Conservation (phyloP, 2,888 invertebrate species). For the Platerodrilus igneus region DNA sequence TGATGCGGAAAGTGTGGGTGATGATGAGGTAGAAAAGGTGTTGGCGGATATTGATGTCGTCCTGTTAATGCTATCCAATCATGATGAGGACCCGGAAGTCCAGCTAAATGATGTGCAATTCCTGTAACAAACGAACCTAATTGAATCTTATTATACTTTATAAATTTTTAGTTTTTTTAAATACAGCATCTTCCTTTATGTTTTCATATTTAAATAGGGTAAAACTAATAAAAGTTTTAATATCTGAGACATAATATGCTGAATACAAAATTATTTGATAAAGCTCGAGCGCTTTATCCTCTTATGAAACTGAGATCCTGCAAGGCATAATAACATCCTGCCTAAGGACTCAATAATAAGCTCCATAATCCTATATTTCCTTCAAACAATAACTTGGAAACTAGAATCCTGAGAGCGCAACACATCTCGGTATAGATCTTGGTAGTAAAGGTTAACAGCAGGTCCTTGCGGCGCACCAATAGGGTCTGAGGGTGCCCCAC, state of each 20-base stretch:
- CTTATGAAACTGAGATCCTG: slow-evolving; percentile 17
- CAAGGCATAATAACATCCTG: slow-evolving; percentile 31
- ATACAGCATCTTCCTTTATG: too few species aligned
- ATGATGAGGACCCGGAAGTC: slow-evolving; percentile 64
- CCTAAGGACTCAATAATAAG: slow-evolving; percentile 39
- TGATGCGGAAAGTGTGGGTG: slow-evolving; percentile 50
- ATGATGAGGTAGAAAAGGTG: slow-evolving; percentile 54
- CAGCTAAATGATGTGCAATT: slow-evolving; percentile 70
- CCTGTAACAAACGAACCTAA: slow-evolving; percentile 52
- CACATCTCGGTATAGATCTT: slow-evolving; percentile 42
- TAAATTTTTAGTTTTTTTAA: too few species aligned
- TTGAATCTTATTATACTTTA: too few species aligned
- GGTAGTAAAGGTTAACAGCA: slow-evolving; percentile 44
- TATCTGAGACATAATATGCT: too few species aligned
- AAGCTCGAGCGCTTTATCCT: slow-evolving; percentile 24
- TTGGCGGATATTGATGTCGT: slow-evolving; percentile 51
- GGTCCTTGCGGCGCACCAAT: slow-evolving; percentile 49
- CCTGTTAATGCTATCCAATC: slow-evolving; percentile 53
- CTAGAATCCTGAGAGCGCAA: slow-evolving; percentile 25
- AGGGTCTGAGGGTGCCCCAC: slow-evolving; percentile 48
- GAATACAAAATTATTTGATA: slow-evolving; percentile 5
- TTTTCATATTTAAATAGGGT: too few species aligned
- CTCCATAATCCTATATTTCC: slow-evolving; percentile 42
- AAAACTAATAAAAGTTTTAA: too few species aligned
- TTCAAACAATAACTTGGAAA: slow-evolving; percentile 41